Base-by-base conservation (phyloP, 1,140 invertebrate species). In the Planococcus citri region DNA sequence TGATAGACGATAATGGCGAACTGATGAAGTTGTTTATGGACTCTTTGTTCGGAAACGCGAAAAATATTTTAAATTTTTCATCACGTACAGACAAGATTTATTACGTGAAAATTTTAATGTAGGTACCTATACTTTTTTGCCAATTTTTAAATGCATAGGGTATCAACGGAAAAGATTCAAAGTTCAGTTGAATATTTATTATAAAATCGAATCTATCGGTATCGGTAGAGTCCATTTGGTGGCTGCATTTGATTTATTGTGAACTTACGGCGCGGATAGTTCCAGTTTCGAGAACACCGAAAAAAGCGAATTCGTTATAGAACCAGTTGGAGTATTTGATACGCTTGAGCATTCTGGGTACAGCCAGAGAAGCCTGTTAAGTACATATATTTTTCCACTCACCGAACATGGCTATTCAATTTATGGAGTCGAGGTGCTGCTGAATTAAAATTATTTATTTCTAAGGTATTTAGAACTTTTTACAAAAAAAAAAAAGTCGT, bases 61-160 rank as follows among this genome's bases (percentile, higher is more conserved):
- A 51, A 51, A 51, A 51, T 51, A 51, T 17, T 51, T 51, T 51
- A 51, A 51, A 51, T 51, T 51, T 51, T 51, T n/a, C n/a, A 51
- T 51, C 41, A 51, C 41, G n/a, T 20, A 51, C 17, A 51, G 2
- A n/a, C n/a, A 51, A 51, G 41, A 51, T 51, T 51, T 51, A 51
- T 51, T 17, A n/a, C 41, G 12, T n/a, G n/a, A 51, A n/a, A 17
- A 4, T 51, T 51, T 33, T 51, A 6, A 3, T 20, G 17, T 51
- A 51, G n/a, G n/a, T n/a, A n/a, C n/a, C n/a, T n/a, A n/a, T n/a
- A 33, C 12, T 33, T 20, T 51, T 51, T 51, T 20, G 41, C 41
- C 41, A 51, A 51, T 51, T 51, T 51, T 51, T 9, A 9, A 17
- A 9, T 9, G 6, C 41, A 51, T 17, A 9, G 41, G 41, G n/a